A percentile compares a stretch with the other conserved stretches of the same genome.
Conservation (phyloP, 2,888 invertebrate species). For the Phalera bucephala region DNA sequence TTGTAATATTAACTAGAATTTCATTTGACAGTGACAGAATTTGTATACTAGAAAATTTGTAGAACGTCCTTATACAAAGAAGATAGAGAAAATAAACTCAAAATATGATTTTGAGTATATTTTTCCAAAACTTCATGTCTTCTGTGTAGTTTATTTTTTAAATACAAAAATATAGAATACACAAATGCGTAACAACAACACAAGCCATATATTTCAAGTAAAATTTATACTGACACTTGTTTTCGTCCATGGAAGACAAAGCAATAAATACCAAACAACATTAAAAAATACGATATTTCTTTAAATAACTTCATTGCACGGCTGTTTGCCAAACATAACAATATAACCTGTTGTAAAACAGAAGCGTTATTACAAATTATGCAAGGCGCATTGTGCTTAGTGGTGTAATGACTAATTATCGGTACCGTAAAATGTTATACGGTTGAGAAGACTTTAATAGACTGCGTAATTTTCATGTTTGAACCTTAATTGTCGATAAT, state of each 20-base stretch:
- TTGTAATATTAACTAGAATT: too few species aligned
- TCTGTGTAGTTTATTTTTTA: too few species aligned
- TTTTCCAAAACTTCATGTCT: too few species aligned
- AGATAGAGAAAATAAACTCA: too few species aligned
- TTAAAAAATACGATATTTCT: background rate
- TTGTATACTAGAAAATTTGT: too few species aligned
- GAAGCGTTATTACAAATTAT: conserved; percentile 2
- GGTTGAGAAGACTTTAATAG: conserved; percentile 13
- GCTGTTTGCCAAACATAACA: background rate
- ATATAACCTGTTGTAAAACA: background rate
- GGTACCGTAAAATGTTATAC: conserved; percentile 10
- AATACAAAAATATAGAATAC: too few species aligned
- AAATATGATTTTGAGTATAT: too few species aligned
- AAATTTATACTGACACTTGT: conserved; percentile 6
- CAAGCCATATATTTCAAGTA: too few species aligned
- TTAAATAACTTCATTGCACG: background rate
- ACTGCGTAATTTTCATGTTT: conserved; percentile 9
- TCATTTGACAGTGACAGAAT: too few species aligned
- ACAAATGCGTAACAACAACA: too few species aligned
- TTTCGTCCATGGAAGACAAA: conserved; percentile 3
- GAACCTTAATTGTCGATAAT: conserved; percentile 6
- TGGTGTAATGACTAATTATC: conserved; percentile 11
- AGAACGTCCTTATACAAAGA: too few species aligned
- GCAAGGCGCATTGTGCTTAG: too few species aligned
- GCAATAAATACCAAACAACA: conserved; percentile 1